These are phyloP conservation scores for Scyliorhinus canicula DNA, from an alignment of 2,797 vertebrate genomes.

Conservation along the genomic window DNA sequence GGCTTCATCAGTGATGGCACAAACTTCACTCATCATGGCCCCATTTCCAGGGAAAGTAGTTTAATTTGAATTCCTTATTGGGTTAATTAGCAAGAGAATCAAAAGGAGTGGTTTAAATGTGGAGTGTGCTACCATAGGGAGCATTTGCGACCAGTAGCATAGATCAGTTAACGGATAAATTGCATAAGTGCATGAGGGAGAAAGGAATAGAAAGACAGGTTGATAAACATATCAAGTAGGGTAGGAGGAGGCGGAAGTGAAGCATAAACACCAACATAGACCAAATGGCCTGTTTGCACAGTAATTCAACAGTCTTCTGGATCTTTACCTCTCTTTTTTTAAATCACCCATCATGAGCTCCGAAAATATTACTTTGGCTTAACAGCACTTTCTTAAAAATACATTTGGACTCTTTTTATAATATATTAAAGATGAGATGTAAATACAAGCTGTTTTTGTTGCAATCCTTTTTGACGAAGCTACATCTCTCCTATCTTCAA, in stretches of 20 bases:
- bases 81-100: neutral
- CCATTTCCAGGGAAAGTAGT: neutral
- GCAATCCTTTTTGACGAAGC: neutral
- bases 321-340: neutral
- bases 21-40: neutral
- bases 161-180: neutral
- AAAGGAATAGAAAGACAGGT: neutral
- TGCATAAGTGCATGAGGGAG: neutral
- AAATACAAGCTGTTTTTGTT: neutral
- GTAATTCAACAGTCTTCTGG: neutral
- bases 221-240: neutral
- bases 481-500: neutral
- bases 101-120: neutral
- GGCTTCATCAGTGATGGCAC: neutral
- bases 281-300: neutral
- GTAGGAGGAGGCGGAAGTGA: neutral
- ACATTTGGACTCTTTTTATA: neutral
- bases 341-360: neutral
- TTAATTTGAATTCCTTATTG: neutral
- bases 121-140: neutral
- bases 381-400: neutral
- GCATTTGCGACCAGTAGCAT: neutral
- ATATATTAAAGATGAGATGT: neutral
- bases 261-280: neutral
- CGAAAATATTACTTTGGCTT: neutral